These are phyloP conservation scores for Lasioglossum pauxillum DNA, from an alignment of 2,888 invertebrate species.

Conservation along the genomic window DNA sequence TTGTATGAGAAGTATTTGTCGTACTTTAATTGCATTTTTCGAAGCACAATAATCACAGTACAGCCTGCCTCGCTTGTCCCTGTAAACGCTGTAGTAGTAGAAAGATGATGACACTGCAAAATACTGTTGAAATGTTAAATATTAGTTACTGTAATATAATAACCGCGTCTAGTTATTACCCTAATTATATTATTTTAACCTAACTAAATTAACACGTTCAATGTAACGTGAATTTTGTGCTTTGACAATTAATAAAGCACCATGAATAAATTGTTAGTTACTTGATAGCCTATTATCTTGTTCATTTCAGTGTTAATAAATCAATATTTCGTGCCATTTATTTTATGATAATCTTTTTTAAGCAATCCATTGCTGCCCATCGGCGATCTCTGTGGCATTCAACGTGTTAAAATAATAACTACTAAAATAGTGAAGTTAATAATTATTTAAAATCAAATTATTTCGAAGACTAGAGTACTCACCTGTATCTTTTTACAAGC, in stretches of 20 bases:
- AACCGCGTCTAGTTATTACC: background rate
- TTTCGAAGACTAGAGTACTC: background rate
- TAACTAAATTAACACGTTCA: background rate
- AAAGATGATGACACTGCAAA: background rate
- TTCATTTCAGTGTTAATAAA: too few relatives aligned
- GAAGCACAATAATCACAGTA: slow-evolving; percentile 59
- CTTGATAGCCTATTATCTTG: too few relatives aligned
- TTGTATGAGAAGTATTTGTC: background rate
- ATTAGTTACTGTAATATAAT: background rate
- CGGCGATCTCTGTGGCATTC: too few relatives aligned
- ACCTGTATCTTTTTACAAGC: slow-evolving; percentile 46
- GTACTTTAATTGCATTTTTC: slow-evolving; percentile 29
- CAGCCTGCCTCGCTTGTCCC: slow-evolving; percentile 49
- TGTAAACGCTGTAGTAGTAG: slow-evolving; percentile 41
- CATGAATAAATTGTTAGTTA: too few relatives aligned
- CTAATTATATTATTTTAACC: background rate
- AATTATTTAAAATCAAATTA: background rate
- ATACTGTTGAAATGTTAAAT: background rate
- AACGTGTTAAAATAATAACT: too few relatives aligned
- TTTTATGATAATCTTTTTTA: too few relatives aligned
- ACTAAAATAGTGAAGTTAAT: background rate
- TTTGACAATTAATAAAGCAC: background rate
- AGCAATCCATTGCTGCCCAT: too few relatives aligned
- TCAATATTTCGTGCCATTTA: too few relatives aligned
- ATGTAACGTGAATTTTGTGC: background rate